Conservation (phyloP, 1,140 invertebrate genomes). For the Leptinotarsa texana region DNA sequence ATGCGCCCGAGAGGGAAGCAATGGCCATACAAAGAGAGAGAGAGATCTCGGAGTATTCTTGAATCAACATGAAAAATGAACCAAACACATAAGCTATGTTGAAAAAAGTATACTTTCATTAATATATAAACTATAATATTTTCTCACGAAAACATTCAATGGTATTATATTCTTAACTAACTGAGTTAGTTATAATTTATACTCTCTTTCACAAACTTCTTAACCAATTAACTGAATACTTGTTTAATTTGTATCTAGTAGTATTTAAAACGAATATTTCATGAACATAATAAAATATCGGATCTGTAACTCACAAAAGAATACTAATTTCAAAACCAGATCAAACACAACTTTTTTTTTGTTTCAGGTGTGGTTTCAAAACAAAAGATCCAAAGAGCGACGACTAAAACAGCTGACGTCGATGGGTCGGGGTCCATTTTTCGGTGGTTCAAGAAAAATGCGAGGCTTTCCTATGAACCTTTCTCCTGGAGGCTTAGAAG, state of each 20-base stretch:
- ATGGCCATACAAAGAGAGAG: too few relatives aligned
- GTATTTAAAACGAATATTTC: too few relatives aligned
- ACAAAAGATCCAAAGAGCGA: conserved; percentile 96
- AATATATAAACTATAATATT: conserved; percentile 1
- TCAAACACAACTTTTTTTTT: background rate
- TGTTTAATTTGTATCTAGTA: too few relatives aligned
- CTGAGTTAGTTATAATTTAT: background rate
- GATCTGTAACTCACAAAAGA: background rate
- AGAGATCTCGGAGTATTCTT: too few relatives aligned
- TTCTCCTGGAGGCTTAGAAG: conserved; percentile 80
- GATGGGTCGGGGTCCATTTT: conserved; percentile 89
- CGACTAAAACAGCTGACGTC: conserved; percentile 89
- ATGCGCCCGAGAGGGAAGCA: too few relatives aligned
- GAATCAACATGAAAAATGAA: background rate
- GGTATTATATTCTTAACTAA: background rate
- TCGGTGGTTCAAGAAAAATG: conserved; percentile 87
- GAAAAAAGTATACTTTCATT: background rate
- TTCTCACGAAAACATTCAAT: background rate
- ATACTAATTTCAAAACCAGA: background rate
- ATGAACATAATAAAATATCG: too few relatives aligned
- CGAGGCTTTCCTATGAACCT: conserved; percentile 87
- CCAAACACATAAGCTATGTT: background rate
- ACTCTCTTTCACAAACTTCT: background rate
- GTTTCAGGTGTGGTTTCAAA: conserved; percentile 98
- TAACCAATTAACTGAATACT: too few relatives aligned